These are phyloP conservation scores for Hylomyscus alleni DNA, from an alignment of 2,797 vertebrate species.

Conservation along the genomic window DNA sequence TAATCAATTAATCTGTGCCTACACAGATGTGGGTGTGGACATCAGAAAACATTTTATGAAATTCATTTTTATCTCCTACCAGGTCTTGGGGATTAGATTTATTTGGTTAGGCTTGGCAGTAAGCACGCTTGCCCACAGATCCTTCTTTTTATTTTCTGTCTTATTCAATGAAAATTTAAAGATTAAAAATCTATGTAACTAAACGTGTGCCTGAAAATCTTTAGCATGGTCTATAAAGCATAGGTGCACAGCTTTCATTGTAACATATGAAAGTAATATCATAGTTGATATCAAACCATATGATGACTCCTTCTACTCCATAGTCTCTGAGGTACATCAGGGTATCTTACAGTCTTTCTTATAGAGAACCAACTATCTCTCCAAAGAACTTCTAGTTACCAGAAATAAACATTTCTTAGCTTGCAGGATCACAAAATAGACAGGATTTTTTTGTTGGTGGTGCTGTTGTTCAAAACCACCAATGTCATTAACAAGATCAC, in stretches of 20 bases:
- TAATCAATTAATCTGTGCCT: background rate
- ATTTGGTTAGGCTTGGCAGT: background rate
- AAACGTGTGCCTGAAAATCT: conserved; percentile 17
- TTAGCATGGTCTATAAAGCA: conserved; percentile 5
- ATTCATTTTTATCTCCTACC: too few species aligned
- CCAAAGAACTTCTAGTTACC: background rate
- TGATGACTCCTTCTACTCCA: background rate
- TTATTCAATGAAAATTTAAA: conserved; percentile 27
- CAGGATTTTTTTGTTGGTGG: background rate
- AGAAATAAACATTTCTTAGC: background rate
- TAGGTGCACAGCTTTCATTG: conserved; percentile 55
- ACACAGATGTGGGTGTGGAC: background rate
- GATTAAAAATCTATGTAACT: background rate
- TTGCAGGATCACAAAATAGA: background rate
- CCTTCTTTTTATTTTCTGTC: conserved; percentile 48
- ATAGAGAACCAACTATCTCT: background rate
- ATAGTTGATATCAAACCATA: conserved; percentile 34
- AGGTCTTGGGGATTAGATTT: background rate
- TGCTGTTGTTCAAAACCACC: background rate
- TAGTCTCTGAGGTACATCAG: background rate
- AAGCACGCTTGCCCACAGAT: background rate
- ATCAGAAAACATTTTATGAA: background rate
- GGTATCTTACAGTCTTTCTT: background rate
- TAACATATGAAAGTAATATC: conserved; percentile 58
- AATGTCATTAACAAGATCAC: background rate